Percentiles rank a stretch among this genome's conserved stretches.
These are phyloP conservation scores for Passer montanus DNA, from an alignment of 2,113 vertebrate species.

Conservation along the genomic window DNA sequence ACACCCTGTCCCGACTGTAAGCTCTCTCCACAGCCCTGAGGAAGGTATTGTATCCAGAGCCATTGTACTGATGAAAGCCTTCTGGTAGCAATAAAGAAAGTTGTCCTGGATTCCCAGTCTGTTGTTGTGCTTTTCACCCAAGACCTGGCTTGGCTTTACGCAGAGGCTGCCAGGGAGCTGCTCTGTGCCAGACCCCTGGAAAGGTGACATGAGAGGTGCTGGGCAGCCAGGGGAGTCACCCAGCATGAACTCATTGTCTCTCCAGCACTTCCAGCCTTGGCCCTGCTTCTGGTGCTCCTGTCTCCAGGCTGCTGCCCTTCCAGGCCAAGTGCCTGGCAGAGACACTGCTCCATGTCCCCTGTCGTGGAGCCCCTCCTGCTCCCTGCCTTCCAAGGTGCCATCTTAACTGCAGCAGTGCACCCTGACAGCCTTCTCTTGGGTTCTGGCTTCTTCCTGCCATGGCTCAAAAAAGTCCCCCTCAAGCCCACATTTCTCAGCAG, in stretches of 20 bases:
- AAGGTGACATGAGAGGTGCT: fast-evolving
- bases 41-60: conserved; percentile 72
- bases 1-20: conserved; percentile 50
- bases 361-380: neutral
- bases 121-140: neutral
- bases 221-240: neutral
- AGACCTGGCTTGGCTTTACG: neutral
- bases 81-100: conserved; percentile 86
- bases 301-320: neutral
- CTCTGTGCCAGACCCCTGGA: neutral
- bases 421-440: fast-evolving
- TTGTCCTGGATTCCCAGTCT: conserved; percentile 72
- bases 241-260: fast-evolving
- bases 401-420: fast-evolving
- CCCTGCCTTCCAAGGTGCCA: fast-evolving
- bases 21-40: conserved; percentile 77
- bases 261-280: neutral
- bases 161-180: fast-evolving
- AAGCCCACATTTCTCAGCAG: neutral
- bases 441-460: neutral
- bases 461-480: neutral
- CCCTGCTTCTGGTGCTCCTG: neutral
- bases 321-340: neutral
- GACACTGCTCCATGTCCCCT: neutral
- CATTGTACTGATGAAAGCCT: conserved; percentile 75